Evolutionary conservation across 2,113 vertebrate genomes (phyloP).

Genomic region (Chamaea fasciata): DNA sequence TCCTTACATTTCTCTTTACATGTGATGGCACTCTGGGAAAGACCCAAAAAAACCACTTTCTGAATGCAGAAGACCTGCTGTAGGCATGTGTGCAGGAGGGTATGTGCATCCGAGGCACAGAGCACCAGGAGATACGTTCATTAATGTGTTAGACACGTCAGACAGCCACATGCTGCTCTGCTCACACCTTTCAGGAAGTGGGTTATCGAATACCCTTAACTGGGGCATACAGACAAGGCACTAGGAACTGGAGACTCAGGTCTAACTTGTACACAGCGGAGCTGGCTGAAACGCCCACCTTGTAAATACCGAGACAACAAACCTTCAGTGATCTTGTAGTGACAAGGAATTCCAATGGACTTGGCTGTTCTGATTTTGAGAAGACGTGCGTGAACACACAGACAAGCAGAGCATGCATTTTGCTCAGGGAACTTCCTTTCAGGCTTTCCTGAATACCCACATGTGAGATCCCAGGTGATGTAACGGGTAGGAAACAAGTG

Average conservation of each 20-base stretch:
- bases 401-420: rapidly evolving
- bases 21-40: not conserved
- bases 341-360: rapidly evolving
- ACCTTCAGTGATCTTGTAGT: not conserved
- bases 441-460: not conserved
- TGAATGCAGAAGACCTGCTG: not conserved
- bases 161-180: not conserved
- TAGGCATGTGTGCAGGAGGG: not conserved
- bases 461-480: not conserved
- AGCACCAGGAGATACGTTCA: not conserved
- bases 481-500: not conserved
- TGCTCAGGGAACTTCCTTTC: not conserved
- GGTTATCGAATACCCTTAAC: not conserved
- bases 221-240: not conserved
- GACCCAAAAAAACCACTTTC: not conserved
- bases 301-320: not conserved
- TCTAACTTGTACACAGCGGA: not conserved
- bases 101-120: rapidly evolving
- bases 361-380: not conserved
- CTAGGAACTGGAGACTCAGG: not conserved
- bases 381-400: not conserved
- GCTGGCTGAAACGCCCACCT: not conserved
- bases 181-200: not conserved
- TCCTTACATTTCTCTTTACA: not conserved
- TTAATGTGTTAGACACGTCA: not conserved